Evolutionary conservation across 2,113 vertebrate genomes (phyloP), one percentile per base, ranked within the genome.

Genomic region (Asarcornis scutulata): DNA sequence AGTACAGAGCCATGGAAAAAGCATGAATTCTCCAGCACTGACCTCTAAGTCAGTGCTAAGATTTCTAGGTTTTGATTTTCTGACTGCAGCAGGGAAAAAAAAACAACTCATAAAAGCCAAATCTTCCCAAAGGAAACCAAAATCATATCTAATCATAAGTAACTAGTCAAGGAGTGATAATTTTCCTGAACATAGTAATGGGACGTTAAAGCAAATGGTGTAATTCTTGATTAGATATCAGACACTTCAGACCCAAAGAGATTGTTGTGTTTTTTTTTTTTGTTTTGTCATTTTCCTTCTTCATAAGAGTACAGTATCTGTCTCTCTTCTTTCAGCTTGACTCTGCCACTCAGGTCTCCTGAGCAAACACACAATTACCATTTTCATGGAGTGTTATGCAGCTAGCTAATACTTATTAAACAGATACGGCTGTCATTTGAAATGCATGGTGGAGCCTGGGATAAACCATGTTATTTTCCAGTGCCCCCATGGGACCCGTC

Each of bases 311-410:
- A 82, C 9, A 91, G 71, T 31, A 86, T 38, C 82, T 77, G 46
- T 68, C 59, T 83, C 79, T 93, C 68, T 96, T 88, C 63, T 92
- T 93, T 93, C 74, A 96, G 62, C 32, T 83, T 92, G 66, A 67
- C 87, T 89, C 91, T 78, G 48, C 38, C 55, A 93, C 68, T 96
- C 86, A 81, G 71, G 86, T 91, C 84, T 95, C 92, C 91, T 9
- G 34, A 95, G 92, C 76, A 97, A 96, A 96, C 63, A 77, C 79
- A 69, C 62, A 89, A 83, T 75, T 23, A 9, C 1, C 4, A 90
- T 95, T 95, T 97, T 95, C 89, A 93, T 3, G 17, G 68, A 92
- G 80, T 68, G 79, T 90, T 95, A 93, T 67, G 72, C 73, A 96
- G 59, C 55, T 17, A 29, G 55, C 88, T 88, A 97, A 91, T 91